Evolutionary conservation across 2,797 vertebrate species (phyloP).

Genomic region (Pogonophryne albipinna): DNA sequence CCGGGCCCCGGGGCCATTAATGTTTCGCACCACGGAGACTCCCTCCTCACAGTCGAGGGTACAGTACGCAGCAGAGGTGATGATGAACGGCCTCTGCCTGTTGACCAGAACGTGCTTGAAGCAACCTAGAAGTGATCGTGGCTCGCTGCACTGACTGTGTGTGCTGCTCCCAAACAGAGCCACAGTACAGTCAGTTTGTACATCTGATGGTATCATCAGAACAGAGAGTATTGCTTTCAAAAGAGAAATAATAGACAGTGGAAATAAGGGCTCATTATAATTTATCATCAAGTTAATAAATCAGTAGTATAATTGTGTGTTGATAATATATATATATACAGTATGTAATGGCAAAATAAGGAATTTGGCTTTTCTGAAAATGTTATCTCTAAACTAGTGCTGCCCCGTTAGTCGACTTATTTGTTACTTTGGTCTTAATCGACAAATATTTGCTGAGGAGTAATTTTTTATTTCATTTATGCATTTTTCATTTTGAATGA

Average conservation of each 20-base stretch:
- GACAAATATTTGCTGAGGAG: too few relatives aligned
- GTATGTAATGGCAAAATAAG: neutral
- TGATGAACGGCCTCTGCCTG: slow-evolving; percentile 33
- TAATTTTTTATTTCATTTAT: too few relatives aligned
- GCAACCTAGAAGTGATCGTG: slow-evolving; percentile 10
- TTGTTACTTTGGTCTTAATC: too few relatives aligned
- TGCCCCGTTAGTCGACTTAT: too few relatives aligned
- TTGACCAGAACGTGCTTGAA: slow-evolving; percentile 32
- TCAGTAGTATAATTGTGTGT: neutral
- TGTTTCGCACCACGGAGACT: slow-evolving; percentile 33
- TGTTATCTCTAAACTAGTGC: too few relatives aligned
- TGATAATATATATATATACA: neutral
- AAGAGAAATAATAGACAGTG: neutral
- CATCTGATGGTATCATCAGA: neutral
- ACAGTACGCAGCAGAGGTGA: slow-evolving; percentile 38
- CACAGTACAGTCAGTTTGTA: slow-evolving; percentile 3
- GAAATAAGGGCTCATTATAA: neutral
- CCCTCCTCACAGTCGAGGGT: slow-evolving; percentile 34
- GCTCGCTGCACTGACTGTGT: slow-evolving; percentile 7
- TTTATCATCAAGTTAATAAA: slow-evolving; percentile 14
- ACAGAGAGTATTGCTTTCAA: neutral
- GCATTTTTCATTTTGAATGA: too few relatives aligned
- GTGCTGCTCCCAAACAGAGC: slow-evolving; percentile 3
- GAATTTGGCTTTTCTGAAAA: neutral
- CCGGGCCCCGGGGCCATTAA: slow-evolving; percentile 35